Percentiles rank a stretch among this genome's conserved stretches.
Conservation (phyloP, 64 coral and sea anemone genomes). For the Dendrophyllia cribrosa region DNA sequence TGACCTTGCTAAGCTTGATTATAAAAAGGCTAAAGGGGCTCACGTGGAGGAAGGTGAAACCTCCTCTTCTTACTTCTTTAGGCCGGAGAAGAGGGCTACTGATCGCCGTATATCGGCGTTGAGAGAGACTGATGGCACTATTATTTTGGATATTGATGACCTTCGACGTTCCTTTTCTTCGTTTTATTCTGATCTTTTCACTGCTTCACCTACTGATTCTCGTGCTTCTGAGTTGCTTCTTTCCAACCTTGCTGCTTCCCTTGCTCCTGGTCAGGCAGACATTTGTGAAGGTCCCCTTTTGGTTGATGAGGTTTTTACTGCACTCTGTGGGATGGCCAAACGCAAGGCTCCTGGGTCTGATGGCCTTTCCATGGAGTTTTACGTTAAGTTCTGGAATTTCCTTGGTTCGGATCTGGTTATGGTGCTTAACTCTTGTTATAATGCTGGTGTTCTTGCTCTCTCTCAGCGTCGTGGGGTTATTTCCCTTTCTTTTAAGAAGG, state of each 20-base stretch:
- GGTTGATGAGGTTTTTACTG: not conserved
- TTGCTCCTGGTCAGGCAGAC: no score
- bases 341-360: not conserved
- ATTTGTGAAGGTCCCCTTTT: not conserved
- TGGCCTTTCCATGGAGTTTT: slow-evolving; percentile 14
- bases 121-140: not conserved
- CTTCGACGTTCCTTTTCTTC: not conserved
- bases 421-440: not conserved
- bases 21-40: not conserved
- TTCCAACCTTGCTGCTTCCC: not conserved
- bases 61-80: slow-evolving; percentile 5
- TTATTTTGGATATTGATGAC: not conserved
- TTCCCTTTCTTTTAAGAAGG: not conserved
- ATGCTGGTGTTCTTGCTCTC: not conserved
- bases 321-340: not conserved
- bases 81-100: not conserved
- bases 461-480: not conserved
- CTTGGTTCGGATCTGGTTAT: not conserved
- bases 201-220: not conserved
- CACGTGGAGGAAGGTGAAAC: slow-evolving; percentile 16
- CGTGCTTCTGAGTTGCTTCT: not conserved
- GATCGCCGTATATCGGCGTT: not conserved
- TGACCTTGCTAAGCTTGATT: not conserved
- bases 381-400: not conserved
- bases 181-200: slow-evolving; percentile 9